phyloP scores from a whole-genome alignment of 2,113 vertebrate genomes.

The Hucho hucho region DNA sequence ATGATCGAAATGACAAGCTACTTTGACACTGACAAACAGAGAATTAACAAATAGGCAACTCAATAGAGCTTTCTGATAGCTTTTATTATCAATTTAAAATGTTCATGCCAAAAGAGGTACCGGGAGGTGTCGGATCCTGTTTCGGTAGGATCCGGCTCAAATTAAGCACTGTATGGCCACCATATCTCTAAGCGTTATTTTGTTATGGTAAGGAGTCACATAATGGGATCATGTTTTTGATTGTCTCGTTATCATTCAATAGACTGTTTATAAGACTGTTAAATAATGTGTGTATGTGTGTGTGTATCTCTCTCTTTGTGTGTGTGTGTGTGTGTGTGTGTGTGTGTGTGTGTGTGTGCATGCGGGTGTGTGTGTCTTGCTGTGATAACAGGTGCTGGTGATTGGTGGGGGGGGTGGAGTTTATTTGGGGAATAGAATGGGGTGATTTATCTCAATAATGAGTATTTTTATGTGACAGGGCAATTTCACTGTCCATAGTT shows the following conservation, averaged over 20 bases:
- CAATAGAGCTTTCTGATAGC: no score
- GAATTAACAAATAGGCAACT: no score
- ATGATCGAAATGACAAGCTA: no score
- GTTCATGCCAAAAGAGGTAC: no score
- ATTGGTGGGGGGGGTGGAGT: constrained; percentile 45
- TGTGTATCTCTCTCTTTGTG: not conserved
- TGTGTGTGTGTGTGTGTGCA: constrained; percentile 9
- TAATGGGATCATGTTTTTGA: no score
- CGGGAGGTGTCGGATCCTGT: no score
- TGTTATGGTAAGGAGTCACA: not conserved
- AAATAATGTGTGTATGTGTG: not conserved
- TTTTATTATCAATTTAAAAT: no score
- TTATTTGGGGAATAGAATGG: constrained; percentile 66
- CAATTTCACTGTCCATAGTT: constrained; percentile 66
- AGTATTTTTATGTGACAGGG: constrained; percentile 70
- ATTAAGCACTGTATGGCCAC: no score
- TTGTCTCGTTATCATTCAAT: not conserved
- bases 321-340: constrained; percentile 1
- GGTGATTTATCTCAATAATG: constrained; percentile 74
- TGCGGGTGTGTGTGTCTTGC: not conserved
- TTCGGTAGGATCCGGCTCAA: no score
- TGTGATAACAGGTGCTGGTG: constrained; percentile 30
- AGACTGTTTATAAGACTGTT: not conserved
- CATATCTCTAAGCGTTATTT: not conserved
- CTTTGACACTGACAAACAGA: no score